These are phyloP conservation scores for Cardiocondyla obscurior DNA, from an alignment of 1,140 invertebrate genomes.

Conservation along the genomic window DNA sequence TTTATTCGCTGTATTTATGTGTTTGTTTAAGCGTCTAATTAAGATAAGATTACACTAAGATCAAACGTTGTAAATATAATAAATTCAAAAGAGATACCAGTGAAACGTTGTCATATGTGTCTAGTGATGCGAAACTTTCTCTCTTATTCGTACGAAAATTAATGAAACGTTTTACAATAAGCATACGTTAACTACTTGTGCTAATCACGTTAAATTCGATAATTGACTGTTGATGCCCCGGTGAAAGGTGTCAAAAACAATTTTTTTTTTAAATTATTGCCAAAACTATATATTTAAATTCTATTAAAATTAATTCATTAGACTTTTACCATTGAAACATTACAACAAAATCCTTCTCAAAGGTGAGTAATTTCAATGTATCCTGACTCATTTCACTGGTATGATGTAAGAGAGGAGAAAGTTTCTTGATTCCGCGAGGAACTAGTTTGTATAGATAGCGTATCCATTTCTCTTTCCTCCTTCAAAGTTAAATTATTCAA, in stretches of 20 bases:
- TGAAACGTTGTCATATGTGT: neutral
- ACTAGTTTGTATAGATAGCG: constrained; percentile 9
- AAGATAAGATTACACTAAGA: neutral
- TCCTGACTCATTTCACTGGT: constrained; percentile 29
- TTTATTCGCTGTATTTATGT: neutral
- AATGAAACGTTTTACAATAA: neutral
- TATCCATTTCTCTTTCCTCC: neutral
- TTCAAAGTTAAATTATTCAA: constrained; percentile 9
- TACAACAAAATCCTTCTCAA: neutral
- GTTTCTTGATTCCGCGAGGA: constrained; percentile 13
- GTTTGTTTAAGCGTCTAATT: neutral
- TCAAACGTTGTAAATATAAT: constrained; percentile 27
- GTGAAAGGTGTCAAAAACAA: neutral
- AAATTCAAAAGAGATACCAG: neutral
- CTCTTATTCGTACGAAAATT: constrained; percentile 1
- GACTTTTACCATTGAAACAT: neutral
- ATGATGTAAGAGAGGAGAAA: constrained; percentile 50
- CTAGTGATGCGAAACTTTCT: neutral
- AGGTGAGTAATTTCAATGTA: constrained; percentile 7
- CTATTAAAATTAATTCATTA: neutral
- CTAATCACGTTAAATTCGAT: constrained; percentile 10
- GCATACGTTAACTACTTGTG: neutral
- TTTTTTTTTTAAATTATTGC: no score
- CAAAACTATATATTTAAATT: neutral
- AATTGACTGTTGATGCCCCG: neutral